Base-by-base conservation (phyloP, 2,797 vertebrate species). In the Acipenser transmontanus region DNA sequence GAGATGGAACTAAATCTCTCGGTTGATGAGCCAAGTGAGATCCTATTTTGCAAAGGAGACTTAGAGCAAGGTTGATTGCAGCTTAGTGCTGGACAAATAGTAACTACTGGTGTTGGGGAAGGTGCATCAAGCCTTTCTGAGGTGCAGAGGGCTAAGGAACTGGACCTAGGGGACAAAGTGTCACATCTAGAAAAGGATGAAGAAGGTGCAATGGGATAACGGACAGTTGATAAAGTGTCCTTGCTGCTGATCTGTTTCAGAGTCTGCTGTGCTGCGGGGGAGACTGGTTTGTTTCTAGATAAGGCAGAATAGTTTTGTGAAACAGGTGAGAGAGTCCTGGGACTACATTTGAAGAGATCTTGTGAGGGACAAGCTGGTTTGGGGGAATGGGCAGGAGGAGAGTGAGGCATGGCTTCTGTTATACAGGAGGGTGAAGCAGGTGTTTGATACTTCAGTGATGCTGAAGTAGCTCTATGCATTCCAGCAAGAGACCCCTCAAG, bases 131-230 rank as follows among this genome's bases (percentile, higher is more conserved):
- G 6, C 8, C 52, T 73, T 17, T 50, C 70, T n/a, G 76, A 12
- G 50, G 68, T 13, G 54, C 61, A 76, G 67, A 48, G 59, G 8
- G 78, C 71, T 0, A 70, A 63, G 60, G 78, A 77, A 68, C 74
- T 82, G 13, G 79, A 73, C 54, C 75, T 80, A 10, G 76, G 74
- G 66, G 85, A 86, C 11, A 81, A 74, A 20, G 50, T 67, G 6
- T 65, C 74, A 59, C 77, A 77, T 59, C 34, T 73, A 2, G 74
- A 76, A 7, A 83, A 75, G 64, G 84, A 81, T 4, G 80, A 80
- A 69, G 17, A 80, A 34, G 78, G 62, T 11, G 61, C 6, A 47
- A 68, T 4, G 49, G 65, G 51, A 7, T 68, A 77, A 57, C 63
- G 60, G 64, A 71, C 75, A 51, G 59, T 68, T 5, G 73, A 61